Evolutionary conservation across 92 coral and sea anemone species (phyloP).

Genomic region (Paramuricea clavata): DNA sequence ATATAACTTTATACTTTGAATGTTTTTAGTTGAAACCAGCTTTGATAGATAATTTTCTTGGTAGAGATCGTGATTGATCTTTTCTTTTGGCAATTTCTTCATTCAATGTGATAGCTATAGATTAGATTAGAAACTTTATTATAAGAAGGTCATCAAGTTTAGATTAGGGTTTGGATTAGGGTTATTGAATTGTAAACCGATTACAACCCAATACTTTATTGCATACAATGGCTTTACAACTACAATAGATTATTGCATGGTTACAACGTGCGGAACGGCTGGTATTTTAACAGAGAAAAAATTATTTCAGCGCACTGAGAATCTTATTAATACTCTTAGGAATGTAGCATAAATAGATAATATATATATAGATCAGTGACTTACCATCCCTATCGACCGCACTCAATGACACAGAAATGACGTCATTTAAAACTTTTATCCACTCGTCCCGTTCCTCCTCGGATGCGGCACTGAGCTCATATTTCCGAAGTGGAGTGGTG

Average conservation of each 20-base stretch:
- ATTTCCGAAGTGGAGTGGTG: slow-evolving; percentile 76
- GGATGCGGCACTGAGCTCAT: slow-evolving; percentile 79
- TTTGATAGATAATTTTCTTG: slow-evolving; percentile 17
- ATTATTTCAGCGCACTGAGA: too few relatives aligned
- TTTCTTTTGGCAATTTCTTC: background rate
- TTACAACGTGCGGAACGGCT: too few relatives aligned
- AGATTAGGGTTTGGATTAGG: too few relatives aligned
- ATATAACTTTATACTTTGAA: background rate
- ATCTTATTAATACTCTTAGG: too few relatives aligned
- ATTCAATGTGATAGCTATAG: background rate
- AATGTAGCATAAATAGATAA: too few relatives aligned
- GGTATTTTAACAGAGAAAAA: too few relatives aligned
- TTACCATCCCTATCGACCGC: slow-evolving; percentile 84
- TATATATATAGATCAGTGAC: too few relatives aligned
- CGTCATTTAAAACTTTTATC: slow-evolving; percentile 72
- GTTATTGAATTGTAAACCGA: too few relatives aligned
- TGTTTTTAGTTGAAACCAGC: background rate
- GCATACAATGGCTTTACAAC: too few relatives aligned
- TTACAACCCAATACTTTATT: too few relatives aligned
- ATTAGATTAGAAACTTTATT: background rate
- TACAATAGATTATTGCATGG: too few relatives aligned
- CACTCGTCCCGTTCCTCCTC: slow-evolving; percentile 91
- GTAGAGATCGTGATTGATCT: background rate
- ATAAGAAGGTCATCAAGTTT: too few relatives aligned
- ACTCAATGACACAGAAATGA: slow-evolving; percentile 74